A percentile compares a stretch with the other conserved stretches of the same genome.
phyloP scores from a whole-genome alignment of 2,888 invertebrate species.

The Temnothorax ravouxi region DNA sequence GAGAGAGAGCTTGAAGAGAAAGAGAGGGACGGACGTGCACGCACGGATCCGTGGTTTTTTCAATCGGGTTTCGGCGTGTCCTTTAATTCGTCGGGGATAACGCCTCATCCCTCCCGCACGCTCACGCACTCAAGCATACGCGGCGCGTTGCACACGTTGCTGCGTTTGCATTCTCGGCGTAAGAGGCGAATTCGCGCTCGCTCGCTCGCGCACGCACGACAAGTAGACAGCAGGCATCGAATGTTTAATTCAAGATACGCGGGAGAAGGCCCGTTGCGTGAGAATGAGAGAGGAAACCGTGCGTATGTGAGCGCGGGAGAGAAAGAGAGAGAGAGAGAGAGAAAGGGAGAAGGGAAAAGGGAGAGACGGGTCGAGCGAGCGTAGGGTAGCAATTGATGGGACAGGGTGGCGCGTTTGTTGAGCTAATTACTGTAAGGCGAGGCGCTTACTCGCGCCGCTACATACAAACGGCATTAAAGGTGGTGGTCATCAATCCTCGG shows the following conservation, averaged over 20 bases:
- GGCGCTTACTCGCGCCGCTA: constrained; percentile 86
- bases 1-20: constrained; percentile 41
- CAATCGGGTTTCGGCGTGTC: constrained; percentile 78
- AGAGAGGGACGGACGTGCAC: constrained; percentile 36
- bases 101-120: constrained; percentile 64
- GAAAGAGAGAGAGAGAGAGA: constrained; percentile 11
- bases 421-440: constrained; percentile 86
- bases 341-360: not conserved
- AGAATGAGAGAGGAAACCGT: constrained; percentile 53
- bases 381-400: constrained; percentile 86
- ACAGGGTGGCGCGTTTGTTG: constrained; percentile 86
- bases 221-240: constrained; percentile 85
- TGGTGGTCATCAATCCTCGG: constrained; percentile 84
- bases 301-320: constrained; percentile 38
- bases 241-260: constrained; percentile 86
- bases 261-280: constrained; percentile 59
- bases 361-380: constrained; percentile 64
- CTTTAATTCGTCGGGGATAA: constrained; percentile 82
- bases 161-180: constrained; percentile 81
- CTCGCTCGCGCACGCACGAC: constrained; percentile 74
- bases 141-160: constrained; percentile 71
- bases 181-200: constrained; percentile 63
- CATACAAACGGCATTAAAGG: constrained; percentile 86
- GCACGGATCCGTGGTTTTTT: constrained; percentile 72
- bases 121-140: constrained; percentile 1